These are phyloP conservation scores for Zeuzera pyrina DNA, from an alignment of 2,888 invertebrate genomes.

Conservation along the genomic window DNA sequence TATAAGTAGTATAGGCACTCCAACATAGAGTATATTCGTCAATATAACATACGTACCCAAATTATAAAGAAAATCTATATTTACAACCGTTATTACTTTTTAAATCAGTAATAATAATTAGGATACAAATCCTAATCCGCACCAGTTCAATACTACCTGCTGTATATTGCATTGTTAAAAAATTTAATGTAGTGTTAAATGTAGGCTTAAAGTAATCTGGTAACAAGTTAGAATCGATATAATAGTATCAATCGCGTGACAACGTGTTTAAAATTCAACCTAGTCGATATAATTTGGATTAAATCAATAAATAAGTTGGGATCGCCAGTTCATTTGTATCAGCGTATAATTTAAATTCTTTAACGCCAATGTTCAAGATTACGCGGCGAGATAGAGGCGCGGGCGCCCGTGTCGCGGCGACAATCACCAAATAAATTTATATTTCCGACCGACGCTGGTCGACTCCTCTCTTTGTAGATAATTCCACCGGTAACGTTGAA, in stretches of 20 bases:
- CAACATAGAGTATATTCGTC: too few relatives aligned
- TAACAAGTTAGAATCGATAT: constrained; percentile 29
- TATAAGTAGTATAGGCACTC: too few relatives aligned
- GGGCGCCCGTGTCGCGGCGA: constrained; percentile 66
- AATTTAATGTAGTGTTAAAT: too few relatives aligned
- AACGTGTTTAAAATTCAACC: constrained; percentile 49
- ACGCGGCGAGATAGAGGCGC: constrained; percentile 64
- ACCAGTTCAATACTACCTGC: too few relatives aligned
- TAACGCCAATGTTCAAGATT: constrained; percentile 74
- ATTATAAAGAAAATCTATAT: too few relatives aligned
- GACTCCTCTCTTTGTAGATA: constrained; percentile 70
- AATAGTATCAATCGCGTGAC: constrained; percentile 53
- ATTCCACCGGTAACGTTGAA: constrained; percentile 71
- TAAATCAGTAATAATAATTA: too few relatives aligned
- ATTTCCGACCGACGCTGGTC: constrained; percentile 63
- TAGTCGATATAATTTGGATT: constrained; percentile 70
- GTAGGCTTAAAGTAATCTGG: too few relatives aligned
- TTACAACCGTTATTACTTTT: too few relatives aligned
- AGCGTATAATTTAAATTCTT: constrained; percentile 73
- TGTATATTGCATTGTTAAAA: too few relatives aligned
- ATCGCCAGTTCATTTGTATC: constrained; percentile 71
- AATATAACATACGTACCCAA: too few relatives aligned
- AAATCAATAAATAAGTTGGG: constrained; percentile 65
- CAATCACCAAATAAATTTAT: constrained; percentile 71
- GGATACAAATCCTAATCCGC: too few relatives aligned